Evolutionary conservation across 2,113 vertebrate genomes (phyloP).

Genomic region (Ameiurus melas): DNA sequence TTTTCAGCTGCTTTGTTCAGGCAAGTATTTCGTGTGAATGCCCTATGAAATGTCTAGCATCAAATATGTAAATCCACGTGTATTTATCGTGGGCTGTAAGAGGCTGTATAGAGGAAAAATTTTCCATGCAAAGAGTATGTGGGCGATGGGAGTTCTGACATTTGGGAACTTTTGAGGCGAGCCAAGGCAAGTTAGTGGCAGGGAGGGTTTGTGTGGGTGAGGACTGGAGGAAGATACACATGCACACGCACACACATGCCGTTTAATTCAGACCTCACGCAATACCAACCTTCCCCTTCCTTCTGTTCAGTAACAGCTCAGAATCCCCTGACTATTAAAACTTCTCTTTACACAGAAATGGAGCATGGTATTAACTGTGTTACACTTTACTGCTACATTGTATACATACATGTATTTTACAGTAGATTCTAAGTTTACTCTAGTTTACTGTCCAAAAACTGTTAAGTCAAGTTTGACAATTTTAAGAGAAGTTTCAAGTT

Average conservation of each 20-base stretch:
- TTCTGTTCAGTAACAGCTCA: not conserved
- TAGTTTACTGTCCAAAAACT: not conserved
- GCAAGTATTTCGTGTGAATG: not conserved
- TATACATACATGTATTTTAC: not conserved
- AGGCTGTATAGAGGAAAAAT: not conserved
- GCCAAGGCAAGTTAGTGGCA: conserved; percentile 37
- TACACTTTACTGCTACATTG: not conserved
- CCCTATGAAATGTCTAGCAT: not conserved
- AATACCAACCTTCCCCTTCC: conserved; percentile 31
- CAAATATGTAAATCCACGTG: conserved; percentile 20
- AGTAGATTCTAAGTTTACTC: not conserved
- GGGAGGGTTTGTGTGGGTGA: conserved; percentile 44
- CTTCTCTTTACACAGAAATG: not conserved
- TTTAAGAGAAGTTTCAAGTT: not conserved
- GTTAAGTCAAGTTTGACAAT: not conserved
- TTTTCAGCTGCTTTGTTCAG: not conserved
- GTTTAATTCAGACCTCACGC: conserved; percentile 29
- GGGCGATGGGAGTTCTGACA: conserved; percentile 24
- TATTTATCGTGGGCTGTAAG: conserved; percentile 3
- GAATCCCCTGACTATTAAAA: not conserved
- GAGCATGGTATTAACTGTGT: not conserved
- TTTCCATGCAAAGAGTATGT: conserved; percentile 31
- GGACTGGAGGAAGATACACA: conserved; percentile 30
- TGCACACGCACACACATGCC: conserved; percentile 18
- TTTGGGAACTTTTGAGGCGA: conserved; percentile 36